phyloP scores from a whole-genome alignment of 2,888 invertebrate species.

The Trachelus stipa region DNA sequence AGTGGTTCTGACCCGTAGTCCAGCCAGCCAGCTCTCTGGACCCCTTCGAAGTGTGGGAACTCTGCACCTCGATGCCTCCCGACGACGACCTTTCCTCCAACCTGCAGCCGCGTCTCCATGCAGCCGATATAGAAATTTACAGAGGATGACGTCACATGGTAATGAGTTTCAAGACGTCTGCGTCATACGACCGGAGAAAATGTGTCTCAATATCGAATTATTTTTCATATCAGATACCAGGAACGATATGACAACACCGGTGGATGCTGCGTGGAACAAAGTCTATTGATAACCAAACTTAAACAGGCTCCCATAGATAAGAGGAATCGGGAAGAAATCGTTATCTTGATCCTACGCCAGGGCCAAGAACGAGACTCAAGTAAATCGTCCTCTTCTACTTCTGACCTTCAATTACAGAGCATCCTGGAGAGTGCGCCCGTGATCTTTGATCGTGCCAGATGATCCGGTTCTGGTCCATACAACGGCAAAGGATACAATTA shows the following conservation, averaged over 20 bases:
- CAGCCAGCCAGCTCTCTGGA: slow-evolving; percentile 48
- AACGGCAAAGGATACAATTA: slow-evolving; percentile 48
- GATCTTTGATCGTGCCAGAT: slow-evolving; percentile 47
- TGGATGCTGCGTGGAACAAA: neutral
- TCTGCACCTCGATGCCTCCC: slow-evolving; percentile 58
- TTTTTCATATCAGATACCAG: neutral
- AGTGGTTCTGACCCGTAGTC: slow-evolving; percentile 62
- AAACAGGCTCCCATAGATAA: neutral
- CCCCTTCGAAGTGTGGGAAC: slow-evolving; percentile 62
- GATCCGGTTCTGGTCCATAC: slow-evolving; percentile 54
- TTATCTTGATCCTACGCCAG: neutral
- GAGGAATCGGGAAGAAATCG: neutral
- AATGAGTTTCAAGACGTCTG: neutral
- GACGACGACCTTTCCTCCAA: slow-evolving; percentile 57
- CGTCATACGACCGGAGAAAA: neutral
- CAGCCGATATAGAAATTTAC: slow-evolving; percentile 15
- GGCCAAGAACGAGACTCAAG: neutral
- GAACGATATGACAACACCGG: neutral
- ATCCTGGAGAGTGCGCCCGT: slow-evolving; percentile 43
- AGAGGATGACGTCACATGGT: neutral
- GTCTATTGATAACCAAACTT: neutral
- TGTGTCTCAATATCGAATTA: neutral
- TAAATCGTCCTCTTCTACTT: neutral
- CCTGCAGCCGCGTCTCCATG: slow-evolving; percentile 56
- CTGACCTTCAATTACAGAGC: slow-evolving; percentile 23